These are phyloP conservation scores for Drosophila trapezifrons DNA, from an alignment of 1,140 invertebrate species.

Conservation along the genomic window DNA sequence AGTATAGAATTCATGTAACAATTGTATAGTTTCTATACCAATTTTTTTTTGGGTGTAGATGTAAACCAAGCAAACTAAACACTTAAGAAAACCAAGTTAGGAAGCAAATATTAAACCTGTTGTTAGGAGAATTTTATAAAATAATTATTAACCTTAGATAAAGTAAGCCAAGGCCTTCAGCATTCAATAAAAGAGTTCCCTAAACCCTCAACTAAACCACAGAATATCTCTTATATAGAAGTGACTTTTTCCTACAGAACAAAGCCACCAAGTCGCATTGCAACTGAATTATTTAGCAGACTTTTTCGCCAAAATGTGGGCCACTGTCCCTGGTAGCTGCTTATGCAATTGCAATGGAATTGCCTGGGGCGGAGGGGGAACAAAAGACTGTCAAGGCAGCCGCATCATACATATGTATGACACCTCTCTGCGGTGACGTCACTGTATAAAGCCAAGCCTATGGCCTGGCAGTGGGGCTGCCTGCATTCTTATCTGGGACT, in stretches of 20 bases:
- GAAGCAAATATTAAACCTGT: not conserved
- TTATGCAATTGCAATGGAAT: conserved; percentile 46
- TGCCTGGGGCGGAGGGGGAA: conserved; percentile 3
- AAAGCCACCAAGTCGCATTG: conserved; percentile 4
- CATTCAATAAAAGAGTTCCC: too few relatives aligned
- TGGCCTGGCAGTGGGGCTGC: not conserved
- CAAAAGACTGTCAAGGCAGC: conserved; percentile 34
- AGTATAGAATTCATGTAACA: too few relatives aligned
- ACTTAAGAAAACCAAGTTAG: not conserved
- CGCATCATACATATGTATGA: conserved; percentile 25
- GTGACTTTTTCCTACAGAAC: not conserved
- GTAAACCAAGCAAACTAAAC: too few relatives aligned
- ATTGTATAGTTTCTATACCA: too few relatives aligned
- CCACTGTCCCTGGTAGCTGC: conserved; percentile 13
- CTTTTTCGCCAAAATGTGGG: conserved; percentile 12
- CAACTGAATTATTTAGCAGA: conserved; percentile 2
- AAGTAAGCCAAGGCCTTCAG: not conserved
- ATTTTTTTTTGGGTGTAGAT: too few relatives aligned
- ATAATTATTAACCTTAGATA: too few relatives aligned
- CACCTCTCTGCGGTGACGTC: conserved; percentile 36
- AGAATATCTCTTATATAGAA: not conserved
- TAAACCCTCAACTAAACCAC: not conserved
- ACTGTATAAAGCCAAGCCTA: conserved; percentile 16
- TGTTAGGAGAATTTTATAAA: not conserved
- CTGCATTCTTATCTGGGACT: conserved; percentile 41